Percentiles rank a stretch among this genome's conserved stretches.
Evolutionary conservation across 2,888 invertebrate genomes (phyloP).

Genomic region (Nomada lathburiana): DNA sequence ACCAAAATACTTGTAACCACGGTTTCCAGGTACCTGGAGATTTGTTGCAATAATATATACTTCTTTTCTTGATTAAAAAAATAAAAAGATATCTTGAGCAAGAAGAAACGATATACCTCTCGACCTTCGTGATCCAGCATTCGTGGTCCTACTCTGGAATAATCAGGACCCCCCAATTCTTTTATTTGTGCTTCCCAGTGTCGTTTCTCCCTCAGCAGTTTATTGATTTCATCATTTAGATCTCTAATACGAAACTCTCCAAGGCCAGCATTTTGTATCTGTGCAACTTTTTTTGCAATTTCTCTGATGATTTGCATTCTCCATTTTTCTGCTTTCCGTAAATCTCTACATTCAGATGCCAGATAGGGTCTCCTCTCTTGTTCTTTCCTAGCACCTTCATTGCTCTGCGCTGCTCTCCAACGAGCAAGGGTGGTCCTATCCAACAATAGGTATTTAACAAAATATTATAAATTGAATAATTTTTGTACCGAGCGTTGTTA

Average conservation of each 20-base stretch:
- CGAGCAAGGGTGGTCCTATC: constrained; percentile 98
- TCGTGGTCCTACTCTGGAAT: constrained; percentile 94
- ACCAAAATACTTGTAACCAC: constrained; percentile 99
- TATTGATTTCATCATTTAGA: constrained; percentile 99
- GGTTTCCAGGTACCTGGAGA: constrained; percentile 93
- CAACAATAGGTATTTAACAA: neutral
- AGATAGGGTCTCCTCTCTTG: constrained; percentile 96
- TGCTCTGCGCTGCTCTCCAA: constrained; percentile 98
- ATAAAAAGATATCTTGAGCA: neutral
- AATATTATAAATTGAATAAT: neutral
- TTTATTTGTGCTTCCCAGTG: constrained; percentile 99
- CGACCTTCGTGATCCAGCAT: constrained; percentile 97
- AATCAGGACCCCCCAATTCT: constrained; percentile 97
- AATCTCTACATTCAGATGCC: constrained; percentile 97
- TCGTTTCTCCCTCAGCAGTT: constrained; percentile 96
- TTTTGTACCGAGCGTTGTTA: neutral
- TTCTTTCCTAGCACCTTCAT: constrained; percentile 92
- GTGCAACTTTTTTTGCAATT: constrained; percentile 98
- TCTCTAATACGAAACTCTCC: constrained; percentile 99
- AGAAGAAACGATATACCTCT: constrained; percentile 85
- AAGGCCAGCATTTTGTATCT: constrained; percentile 99
- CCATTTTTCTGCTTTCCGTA: constrained; percentile 98
- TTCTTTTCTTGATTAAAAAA: neutral
- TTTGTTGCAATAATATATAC: neutral
- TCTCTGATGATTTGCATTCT: constrained; percentile 98